phyloP scores from a whole-genome alignment of 2,888 invertebrate species.

The Pammene fasciana region DNA sequence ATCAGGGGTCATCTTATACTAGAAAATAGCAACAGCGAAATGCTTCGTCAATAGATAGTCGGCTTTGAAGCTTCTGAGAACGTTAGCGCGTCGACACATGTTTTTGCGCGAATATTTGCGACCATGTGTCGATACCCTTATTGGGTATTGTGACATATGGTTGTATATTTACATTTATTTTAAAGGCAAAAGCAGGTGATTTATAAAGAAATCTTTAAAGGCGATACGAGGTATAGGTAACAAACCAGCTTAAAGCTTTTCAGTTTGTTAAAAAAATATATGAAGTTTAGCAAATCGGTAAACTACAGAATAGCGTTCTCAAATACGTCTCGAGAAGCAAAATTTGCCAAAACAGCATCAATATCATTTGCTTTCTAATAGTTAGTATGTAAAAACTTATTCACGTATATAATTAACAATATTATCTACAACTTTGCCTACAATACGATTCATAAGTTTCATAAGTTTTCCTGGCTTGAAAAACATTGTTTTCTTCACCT shows the following conservation, averaged over 20 bases:
- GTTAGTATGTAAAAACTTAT: too few species aligned
- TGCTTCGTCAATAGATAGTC: background rate
- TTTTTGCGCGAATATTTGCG: slow-evolving; percentile 34
- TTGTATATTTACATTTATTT: slow-evolving; percentile 27
- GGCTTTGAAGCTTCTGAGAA: slow-evolving; percentile 19
- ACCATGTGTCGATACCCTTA: slow-evolving; percentile 25
- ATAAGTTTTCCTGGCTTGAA: too few species aligned
- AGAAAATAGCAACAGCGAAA: background rate
- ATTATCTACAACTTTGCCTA: too few species aligned
- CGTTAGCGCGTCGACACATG: slow-evolving; percentile 35
- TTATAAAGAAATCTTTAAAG: background rate
- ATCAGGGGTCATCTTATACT: background rate
- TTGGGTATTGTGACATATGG: slow-evolving; percentile 24
- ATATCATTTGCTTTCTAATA: too few species aligned
- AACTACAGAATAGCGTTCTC: too few species aligned
- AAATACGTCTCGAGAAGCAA: too few species aligned
- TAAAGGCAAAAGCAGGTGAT: background rate
- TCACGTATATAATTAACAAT: too few species aligned
- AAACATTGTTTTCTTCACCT: too few species aligned
- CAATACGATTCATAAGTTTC: too few species aligned
- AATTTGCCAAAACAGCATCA: too few species aligned
- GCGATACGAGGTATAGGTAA: background rate
- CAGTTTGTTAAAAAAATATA: too few species aligned
- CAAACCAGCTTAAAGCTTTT: background rate
- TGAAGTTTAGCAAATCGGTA: too few species aligned